Base-by-base conservation (phyloP, 2,797 vertebrate species). In the Amblyopsis hoosieri region DNA sequence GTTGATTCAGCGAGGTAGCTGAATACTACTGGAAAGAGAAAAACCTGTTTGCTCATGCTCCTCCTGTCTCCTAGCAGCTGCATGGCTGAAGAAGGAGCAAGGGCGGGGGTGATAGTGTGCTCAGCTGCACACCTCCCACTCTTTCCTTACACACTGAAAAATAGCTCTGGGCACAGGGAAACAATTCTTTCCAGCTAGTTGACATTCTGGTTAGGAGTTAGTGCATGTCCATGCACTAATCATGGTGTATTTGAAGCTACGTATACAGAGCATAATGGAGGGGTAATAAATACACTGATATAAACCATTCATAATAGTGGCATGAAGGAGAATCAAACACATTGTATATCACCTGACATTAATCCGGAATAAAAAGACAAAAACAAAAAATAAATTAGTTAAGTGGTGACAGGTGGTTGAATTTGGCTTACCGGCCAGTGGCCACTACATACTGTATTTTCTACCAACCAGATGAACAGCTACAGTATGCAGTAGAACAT, bases 11-110 rank as follows among this genome's bases (percentile, higher is more conserved):
- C 55, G 63, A 73, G 64, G 57, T 65, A 64, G 72, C 72, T 76
- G 64, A 82, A 81, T 75, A 72, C 57, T 46, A 59, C 69, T 58
- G 61, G 75, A 77, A 69, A 72, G 54, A 80, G 67, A 17, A 73
- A 82, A 86, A 86, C 86, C 85, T 76, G 76, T 89, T 90, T 89
- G 83, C 76, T 84, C 80, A 85, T 79, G 76, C 88, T 82, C 70
- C 69, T 79, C 67, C 62, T 72, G 86, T 90, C 76, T 89, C 89
- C 85, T 91, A 90, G 88, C 87, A 91, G 90, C 88, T 89, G 84
- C 82, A 77, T 48, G 69, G 76, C 66, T 66, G 62, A 57, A 78
- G 64, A 47, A 68, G 63, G 64, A 47, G 12, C 47, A 37, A 50
- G 29, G 73, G 70, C 74, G 76, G 63, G 79, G 80, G 80, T 82